phyloP scores from a whole-genome alignment of 2,113 vertebrate genomes.

The Trichomycterus rosablanca region DNA sequence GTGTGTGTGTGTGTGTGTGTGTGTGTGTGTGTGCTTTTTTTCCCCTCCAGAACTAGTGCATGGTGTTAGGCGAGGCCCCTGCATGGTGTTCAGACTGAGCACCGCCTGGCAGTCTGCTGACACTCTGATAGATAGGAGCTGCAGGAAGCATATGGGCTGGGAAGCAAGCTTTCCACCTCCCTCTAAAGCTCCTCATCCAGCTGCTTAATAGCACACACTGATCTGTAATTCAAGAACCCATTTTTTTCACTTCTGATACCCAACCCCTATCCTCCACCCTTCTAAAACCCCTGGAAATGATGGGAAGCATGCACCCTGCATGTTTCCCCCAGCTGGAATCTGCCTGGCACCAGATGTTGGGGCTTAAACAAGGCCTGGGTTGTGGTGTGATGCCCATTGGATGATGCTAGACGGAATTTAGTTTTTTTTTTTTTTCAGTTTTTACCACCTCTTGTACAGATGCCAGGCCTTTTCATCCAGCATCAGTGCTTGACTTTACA shows the following conservation, averaged over 20 bases:
- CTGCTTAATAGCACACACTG: constrained; percentile 42
- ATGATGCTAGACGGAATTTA: too few relatives aligned
- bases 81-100: constrained; percentile 55
- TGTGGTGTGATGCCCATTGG: too few relatives aligned
- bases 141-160: constrained; percentile 61
- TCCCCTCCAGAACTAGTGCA: constrained; percentile 53
- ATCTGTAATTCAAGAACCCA: constrained; percentile 24
- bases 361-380: constrained; percentile 13
- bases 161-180: constrained; percentile 23
- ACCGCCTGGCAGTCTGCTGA: constrained; percentile 60
- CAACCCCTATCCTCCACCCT: constrained; percentile 17
- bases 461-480: too few relatives aligned
- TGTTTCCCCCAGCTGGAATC: constrained; percentile 35
- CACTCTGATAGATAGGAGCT: constrained; percentile 63
- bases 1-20: too few relatives aligned
- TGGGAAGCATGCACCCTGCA: constrained; percentile 8
- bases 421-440: too few relatives aligned
- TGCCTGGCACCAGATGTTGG: constrained; percentile 22
- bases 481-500: too few relatives aligned
- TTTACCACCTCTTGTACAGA: too few relatives aligned
- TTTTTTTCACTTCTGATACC: constrained; percentile 34
- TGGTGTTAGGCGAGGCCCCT: constrained; percentile 56
- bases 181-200: constrained; percentile 28
- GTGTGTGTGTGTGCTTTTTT: too few relatives aligned
- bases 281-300: constrained; percentile 29